These are phyloP conservation scores for Sycon ciliatum DNA, from an alignment of 37 sponge, comb jelly and placozoan genomes.

Conservation along the genomic window DNA sequence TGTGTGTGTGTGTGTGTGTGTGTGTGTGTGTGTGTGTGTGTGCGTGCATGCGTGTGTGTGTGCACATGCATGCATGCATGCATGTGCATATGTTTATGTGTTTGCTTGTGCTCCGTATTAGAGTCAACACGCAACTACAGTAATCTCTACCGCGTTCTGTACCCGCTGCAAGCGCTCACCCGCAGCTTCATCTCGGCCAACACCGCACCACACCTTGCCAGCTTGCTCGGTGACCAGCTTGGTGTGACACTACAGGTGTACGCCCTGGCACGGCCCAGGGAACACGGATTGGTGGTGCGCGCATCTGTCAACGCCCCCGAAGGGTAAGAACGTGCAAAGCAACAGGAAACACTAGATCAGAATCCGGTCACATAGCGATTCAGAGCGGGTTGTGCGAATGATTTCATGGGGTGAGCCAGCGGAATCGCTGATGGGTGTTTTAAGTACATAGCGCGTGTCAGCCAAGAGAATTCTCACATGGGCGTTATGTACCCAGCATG, in stretches of 20 bases:
- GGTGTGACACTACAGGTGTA: not conserved
- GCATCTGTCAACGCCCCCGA: no score
- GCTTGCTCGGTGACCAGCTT: not conserved
- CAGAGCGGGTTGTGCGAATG: no score
- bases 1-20: not conserved
- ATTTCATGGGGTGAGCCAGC: no score
- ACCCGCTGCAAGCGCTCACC: not conserved
- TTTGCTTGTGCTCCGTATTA: not conserved
- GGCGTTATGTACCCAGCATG: no score
- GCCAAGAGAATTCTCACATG: no score
- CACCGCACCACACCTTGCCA: not conserved
- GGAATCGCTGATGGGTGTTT: no score
- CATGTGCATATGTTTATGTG: not conserved
- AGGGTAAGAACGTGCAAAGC: no score
- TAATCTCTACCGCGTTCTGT: not conserved
- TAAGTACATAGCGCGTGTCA: no score
- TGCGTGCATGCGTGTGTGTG: not conserved
- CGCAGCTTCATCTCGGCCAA: no score
- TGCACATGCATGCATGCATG: not conserved
- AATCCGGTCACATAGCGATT: no score
- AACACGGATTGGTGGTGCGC: no score
- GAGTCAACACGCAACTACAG: not conserved
- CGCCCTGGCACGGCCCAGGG: not conserved
- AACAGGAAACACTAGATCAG: no score
- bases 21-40: not conserved